Base-by-base conservation (phyloP, 2,888 invertebrate genomes). In the Drosophila buzzatii region DNA sequence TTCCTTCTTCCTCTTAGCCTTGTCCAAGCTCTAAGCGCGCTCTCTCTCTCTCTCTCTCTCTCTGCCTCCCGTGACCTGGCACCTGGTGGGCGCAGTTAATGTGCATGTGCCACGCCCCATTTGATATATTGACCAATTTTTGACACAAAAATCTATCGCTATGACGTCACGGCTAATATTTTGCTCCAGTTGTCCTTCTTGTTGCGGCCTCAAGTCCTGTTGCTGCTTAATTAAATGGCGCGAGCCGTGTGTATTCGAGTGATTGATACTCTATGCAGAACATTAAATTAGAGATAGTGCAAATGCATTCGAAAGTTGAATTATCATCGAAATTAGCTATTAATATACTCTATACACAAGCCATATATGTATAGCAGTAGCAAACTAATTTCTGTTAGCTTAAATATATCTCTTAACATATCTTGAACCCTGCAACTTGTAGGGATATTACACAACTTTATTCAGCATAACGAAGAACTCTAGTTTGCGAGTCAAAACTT, bases 111-210 rank as follows among this genome's bases (percentile, higher is more conserved):
- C 61, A 62, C 37, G 63, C 65, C 65, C 37, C 27, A 16, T 31
- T 52, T 39, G n/a, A 77, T 66, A 66, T 76, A 76, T 76, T 73
- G 77, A 70, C 60, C 45, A 60, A 68, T 60, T 57, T 69, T 39
- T 73, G 76, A 66, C 76, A 70, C 60, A 52, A 39, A 41, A 52
- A 56, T 45, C 27, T 18, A 37, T 44, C n/a, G 23, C 27, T 10
- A 20, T 73, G 76, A 61, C 61, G 64, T 62, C 51, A 62, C 51
- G 16, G 39, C 56, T 18, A 58, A 71, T 51, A 35, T 14, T 37
- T 44, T 33, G 35, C 35, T 23, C 23, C 16, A 5, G 18, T 16
- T 39, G 31, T 39, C 49, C 39, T 47, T 66, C 39, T 20, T 39
- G 35, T 23, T 39, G 41, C 35, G 16, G 37, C 41, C 45, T n/a